Evolutionary conservation across 2,888 invertebrate genomes (phyloP), one percentile per base, ranked within the genome.

Genomic region (Rhimphoctona megacephalus): DNA sequence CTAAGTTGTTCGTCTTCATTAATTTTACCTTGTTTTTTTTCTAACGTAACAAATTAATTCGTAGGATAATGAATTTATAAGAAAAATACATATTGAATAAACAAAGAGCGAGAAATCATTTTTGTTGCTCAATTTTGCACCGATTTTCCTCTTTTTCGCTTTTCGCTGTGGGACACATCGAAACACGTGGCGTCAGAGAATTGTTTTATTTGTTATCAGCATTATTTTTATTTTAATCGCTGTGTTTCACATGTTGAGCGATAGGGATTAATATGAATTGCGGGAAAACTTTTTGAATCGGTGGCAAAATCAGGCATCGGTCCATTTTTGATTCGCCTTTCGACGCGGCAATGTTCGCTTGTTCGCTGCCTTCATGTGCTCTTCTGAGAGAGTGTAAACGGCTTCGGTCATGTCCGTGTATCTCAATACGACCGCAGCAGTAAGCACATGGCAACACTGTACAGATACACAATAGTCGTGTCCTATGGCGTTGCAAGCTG

Each of bases 41-140:
- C 66, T 54, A 52, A 74, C 90, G 88, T 89, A 88, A 90, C 89
- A 89, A 88, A 52, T 92, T 92, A 91, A 91, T 91, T 91, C 78
- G 91, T 92, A 92, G 91, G 88, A 89, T 90, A 86, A 89, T 89
- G 88, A 90, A 92, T 92, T 92, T 92, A 91, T 92, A 92, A 92
- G 91, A 88, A 79, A 83, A 76, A 90, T 88, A 90, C 89, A 91
- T 90, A 91, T 89, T 90, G 88, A 90, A 90, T 91, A 92, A 91
- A 92, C 87, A 89, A 91, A 90, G 88, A 87, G 90, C 89, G 90
- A 89, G 89, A 89, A 90, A 85, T 86, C 67, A 86, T 86, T 81
- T 73, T 86, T 80, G 80, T 76, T 74, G 64, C 30, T 36, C 54
- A 54, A 57, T 83, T 83, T 77, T 39, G 79, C 79, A 76, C 69